Evolutionary conservation across 1,140 invertebrate species (phyloP).

Genomic region (Daktulosphaira vitifoliae): DNA sequence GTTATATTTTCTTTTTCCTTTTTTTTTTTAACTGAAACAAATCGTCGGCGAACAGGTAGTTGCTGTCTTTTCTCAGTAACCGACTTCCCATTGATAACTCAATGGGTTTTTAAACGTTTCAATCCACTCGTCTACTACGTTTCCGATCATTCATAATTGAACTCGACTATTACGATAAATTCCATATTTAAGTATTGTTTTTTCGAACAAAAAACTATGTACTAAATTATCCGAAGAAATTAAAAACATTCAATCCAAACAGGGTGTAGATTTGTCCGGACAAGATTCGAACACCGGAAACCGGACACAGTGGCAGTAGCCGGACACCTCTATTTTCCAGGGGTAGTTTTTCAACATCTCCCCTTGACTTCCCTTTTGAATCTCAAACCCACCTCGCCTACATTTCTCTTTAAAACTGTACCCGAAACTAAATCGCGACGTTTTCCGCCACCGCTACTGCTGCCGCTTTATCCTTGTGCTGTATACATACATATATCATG

Average conservation of each 20-base stretch:
- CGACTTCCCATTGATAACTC: constrained; percentile 9
- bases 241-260: constrained; percentile 12
- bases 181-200: too few relatives aligned
- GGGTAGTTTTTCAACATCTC: constrained; percentile 6
- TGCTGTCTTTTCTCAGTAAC: background rate
- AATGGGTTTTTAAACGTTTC: constrained; percentile 17
- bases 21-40: constrained; percentile 29
- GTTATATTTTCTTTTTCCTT: constrained; percentile 25
- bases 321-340: constrained; percentile 20
- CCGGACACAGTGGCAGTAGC: constrained; percentile 13
- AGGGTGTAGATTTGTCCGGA: constrained; percentile 13
- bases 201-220: background rate
- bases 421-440: constrained; percentile 26
- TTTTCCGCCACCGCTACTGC: background rate
- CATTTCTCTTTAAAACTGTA: constrained; percentile 26
- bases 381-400: background rate
- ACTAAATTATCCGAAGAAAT: too few relatives aligned
- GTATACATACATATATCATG: too few relatives aligned
- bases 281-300: constrained; percentile 17
- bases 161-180: too few relatives aligned
- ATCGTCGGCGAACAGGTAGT: constrained; percentile 26
- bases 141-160: too few relatives aligned
- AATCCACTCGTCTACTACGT: background rate
- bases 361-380: background rate
- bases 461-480: background rate